Percentiles rank a stretch among this genome's conserved stretches.
These are phyloP conservation scores for Tipula lateralis DNA, from an alignment of 2,888 invertebrate species.

Conservation along the genomic window DNA sequence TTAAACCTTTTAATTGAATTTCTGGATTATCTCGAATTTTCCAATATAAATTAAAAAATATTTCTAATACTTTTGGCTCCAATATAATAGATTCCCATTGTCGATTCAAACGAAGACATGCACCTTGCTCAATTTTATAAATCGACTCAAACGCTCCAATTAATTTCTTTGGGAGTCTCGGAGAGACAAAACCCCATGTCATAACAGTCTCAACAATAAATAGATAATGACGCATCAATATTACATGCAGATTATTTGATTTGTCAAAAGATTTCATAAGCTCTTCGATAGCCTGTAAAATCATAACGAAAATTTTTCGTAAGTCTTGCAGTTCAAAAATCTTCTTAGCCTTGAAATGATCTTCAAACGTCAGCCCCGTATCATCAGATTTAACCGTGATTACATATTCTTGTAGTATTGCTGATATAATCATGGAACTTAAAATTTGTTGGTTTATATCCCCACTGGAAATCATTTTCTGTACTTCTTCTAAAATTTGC, in stretches of 20 bases:
- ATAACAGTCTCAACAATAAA: constrained; percentile 73
- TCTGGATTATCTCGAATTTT: constrained; percentile 72
- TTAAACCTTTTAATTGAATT: constrained; percentile 71
- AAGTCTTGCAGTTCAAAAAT: constrained; percentile 78
- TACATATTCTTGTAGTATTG: constrained; percentile 84
- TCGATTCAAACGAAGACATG: constrained; percentile 55
- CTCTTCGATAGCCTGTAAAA: constrained; percentile 40
- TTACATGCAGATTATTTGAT: constrained; percentile 47
- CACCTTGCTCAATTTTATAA: constrained; percentile 62
- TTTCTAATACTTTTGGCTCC: constrained; percentile 65
- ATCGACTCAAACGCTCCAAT: constrained; percentile 67
- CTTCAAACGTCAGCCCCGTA: constrained; percentile 83
- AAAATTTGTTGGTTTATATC: constrained; percentile 75
- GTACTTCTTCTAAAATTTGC: constrained; percentile 66
- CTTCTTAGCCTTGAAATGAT: constrained; percentile 76
- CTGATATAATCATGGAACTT: constrained; percentile 76
- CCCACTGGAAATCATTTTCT: constrained; percentile 69
- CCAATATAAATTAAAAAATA: constrained; percentile 79
- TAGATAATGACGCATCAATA: constrained; percentile 63
- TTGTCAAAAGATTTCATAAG: constrained; percentile 45
- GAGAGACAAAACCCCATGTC: constrained; percentile 75
- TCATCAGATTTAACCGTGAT: constrained; percentile 79
- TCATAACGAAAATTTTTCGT: constrained; percentile 69
- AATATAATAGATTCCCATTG: constrained; percentile 73
- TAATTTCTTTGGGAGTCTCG: constrained; percentile 61